phyloP scores from a whole-genome alignment of 2,797 vertebrate genomes.

The Poecilia wingei region DNA sequence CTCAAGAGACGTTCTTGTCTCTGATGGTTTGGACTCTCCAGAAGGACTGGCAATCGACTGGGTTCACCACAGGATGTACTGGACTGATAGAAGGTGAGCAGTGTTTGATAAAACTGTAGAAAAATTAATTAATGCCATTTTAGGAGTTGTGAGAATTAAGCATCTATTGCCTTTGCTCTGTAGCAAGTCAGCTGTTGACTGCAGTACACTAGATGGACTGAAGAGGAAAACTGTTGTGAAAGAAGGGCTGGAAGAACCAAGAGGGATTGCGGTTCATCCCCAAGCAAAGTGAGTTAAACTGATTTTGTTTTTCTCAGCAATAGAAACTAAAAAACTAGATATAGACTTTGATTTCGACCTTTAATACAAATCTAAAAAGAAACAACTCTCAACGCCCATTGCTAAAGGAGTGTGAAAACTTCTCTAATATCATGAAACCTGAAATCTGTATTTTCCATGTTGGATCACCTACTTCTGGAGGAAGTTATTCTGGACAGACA shows the following conservation, averaged over 20 bases:
- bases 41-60: conserved; percentile 91
- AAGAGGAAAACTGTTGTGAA: conserved; percentile 81
- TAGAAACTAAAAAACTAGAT: neutral
- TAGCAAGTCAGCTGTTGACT: conserved; percentile 85
- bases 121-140: neutral
- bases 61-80: conserved; percentile 89
- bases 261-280: conserved; percentile 90
- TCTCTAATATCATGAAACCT: neutral
- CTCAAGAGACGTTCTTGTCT: conserved; percentile 81
- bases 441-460: neutral
- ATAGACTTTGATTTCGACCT: neutral
- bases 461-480: conserved; percentile 77
- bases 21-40: conserved; percentile 75
- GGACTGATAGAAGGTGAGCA: conserved; percentile 89
- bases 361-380: neutral
- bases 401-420: neutral
- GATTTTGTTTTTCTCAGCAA: neutral
- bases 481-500: conserved; percentile 94
- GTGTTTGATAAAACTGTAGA: neutral
- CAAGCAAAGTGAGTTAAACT: conserved; percentile 83
- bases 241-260: conserved; percentile 82
- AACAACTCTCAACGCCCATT: neutral
- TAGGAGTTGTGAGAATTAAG: neutral
- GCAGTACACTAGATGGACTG: conserved; percentile 83
- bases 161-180: conserved; percentile 22